phyloP scores from a whole-genome alignment of 1,140 invertebrate genomes.

The Leptinotarsa defecta region DNA sequence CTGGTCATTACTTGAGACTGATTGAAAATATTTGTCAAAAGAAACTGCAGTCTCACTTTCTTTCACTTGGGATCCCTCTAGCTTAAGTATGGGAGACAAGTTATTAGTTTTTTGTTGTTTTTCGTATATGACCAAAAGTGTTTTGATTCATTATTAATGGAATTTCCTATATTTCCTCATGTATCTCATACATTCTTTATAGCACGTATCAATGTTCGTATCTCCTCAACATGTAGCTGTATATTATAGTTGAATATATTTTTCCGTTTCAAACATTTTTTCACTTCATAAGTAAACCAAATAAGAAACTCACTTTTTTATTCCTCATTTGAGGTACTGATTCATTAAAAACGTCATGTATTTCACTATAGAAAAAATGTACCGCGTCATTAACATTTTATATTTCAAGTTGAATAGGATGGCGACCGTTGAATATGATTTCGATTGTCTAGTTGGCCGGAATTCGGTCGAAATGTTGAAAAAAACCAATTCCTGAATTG shows the following conservation, averaged over 20 bases:
- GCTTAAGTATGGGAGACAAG: not conserved
- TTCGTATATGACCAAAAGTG: not conserved
- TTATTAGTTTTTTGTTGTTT: too few relatives aligned
- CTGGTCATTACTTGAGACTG: slow-evolving; percentile 4
- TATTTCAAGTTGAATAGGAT: too few relatives aligned
- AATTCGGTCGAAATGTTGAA: too few relatives aligned
- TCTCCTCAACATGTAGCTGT: slow-evolving; percentile 1
- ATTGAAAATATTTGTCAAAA: not conserved
- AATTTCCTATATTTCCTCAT: not conserved
- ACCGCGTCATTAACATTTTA: too few relatives aligned
- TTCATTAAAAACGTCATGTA: not conserved
- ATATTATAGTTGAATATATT: slow-evolving; percentile 5
- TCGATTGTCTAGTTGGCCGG: too few relatives aligned
- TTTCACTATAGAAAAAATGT: too few relatives aligned
- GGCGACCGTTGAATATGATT: too few relatives aligned
- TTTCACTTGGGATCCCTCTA: slow-evolving; percentile 8
- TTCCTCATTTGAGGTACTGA: not conserved
- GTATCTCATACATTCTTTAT: not conserved
- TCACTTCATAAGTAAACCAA: not conserved
- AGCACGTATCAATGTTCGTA: not conserved
- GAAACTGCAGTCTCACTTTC: not conserved
- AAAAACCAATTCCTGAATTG: too few relatives aligned
- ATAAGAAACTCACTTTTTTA: not conserved
- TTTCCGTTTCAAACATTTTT: slow-evolving; percentile 15
- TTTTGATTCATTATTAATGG: not conserved